Base-by-base conservation (phyloP, 2,888 invertebrate species). In the Arctia plantaginis region DNA sequence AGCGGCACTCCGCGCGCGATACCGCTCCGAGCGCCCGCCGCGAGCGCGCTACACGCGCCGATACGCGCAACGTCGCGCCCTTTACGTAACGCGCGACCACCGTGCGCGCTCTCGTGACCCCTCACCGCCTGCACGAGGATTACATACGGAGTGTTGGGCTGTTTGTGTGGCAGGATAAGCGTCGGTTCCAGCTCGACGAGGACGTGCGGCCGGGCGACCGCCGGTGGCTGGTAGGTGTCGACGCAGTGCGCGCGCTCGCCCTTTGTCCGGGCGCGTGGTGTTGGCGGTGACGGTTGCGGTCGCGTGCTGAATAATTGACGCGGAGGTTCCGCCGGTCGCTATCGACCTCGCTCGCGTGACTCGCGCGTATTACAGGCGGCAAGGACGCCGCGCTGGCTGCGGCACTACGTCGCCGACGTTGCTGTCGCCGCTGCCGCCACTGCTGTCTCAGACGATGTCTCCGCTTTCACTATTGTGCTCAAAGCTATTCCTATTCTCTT, bases 341-440 rank as follows among this genome's bases (percentile, higher is more conserved):
- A 95, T 95, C 96, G 95, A 95, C 96, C 95, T 92, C 93, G 89
- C 15, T 95, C 93, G 94, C 94, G 94, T 93, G 94, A 92, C 93
- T 91, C 87, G 91, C 91, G 89, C 90, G 91, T 88, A 90, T 92
- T 91, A 92, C 87, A 90, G 90, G 88, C 88, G 89, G 92, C 95
- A 93, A 94, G 94, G 95, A 92, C 94, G 93, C 93, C 94, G 93
- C 93, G 94, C 94, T 91, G 94, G 93, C 94, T 94, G 94, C 93
- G 93, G 90, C 91, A 91, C 88, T 87, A 84, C 89, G 87, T 87
- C 88, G 88, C 88, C 87, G 87, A 84, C 87, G 73, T 84, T 85
- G 85, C 85, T 86, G 84, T 87, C 87, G 85, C 86, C 86, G 85
- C 86, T 86, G 84, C 87, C 87, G 82, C 88, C 88, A 82, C 84